These are phyloP conservation scores for Cyphomyrmex costatus DNA, from an alignment of 1,140 invertebrate genomes.

Conservation along the genomic window DNA sequence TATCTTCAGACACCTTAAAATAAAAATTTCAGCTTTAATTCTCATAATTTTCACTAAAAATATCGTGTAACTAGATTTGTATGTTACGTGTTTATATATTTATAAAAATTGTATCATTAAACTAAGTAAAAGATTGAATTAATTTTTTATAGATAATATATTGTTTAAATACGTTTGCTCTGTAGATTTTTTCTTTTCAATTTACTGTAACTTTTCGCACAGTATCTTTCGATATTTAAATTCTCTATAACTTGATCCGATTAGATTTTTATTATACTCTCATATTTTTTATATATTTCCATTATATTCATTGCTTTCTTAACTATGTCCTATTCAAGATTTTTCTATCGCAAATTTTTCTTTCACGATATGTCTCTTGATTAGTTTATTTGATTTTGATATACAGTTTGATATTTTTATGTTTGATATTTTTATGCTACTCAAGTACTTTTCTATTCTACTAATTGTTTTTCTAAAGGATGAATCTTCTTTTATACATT, in stretches of 20 bases:
- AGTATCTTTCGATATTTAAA: not conserved
- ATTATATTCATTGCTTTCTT: not conserved
- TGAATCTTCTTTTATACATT: not conserved
- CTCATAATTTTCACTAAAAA: not conserved
- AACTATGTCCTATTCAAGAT: not conserved
- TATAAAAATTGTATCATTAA: not conserved
- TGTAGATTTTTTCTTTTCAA: not conserved
- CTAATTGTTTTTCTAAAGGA: not conserved
- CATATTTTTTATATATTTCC: not conserved
- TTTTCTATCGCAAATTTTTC: not conserved
- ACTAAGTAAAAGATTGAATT: not conserved
- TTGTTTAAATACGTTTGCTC: not conserved
- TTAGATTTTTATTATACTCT: not conserved
- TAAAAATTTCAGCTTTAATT: not conserved
- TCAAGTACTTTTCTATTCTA: not conserved
- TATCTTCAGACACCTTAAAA: not conserved
- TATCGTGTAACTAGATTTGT: not conserved
- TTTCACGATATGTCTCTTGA: not conserved
- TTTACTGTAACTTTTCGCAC: not conserved
- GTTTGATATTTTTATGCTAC: slow-evolving; percentile 8
- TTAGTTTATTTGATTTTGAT: not conserved
- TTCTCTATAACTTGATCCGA: slow-evolving; percentile 27
- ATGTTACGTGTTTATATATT: not conserved
- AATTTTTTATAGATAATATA: not conserved
- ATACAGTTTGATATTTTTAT: slow-evolving; percentile 38